These are phyloP conservation scores for Drosophila aff. DNA, from an alignment of 1,140 invertebrate genomes.

Conservation along the genomic window DNA sequence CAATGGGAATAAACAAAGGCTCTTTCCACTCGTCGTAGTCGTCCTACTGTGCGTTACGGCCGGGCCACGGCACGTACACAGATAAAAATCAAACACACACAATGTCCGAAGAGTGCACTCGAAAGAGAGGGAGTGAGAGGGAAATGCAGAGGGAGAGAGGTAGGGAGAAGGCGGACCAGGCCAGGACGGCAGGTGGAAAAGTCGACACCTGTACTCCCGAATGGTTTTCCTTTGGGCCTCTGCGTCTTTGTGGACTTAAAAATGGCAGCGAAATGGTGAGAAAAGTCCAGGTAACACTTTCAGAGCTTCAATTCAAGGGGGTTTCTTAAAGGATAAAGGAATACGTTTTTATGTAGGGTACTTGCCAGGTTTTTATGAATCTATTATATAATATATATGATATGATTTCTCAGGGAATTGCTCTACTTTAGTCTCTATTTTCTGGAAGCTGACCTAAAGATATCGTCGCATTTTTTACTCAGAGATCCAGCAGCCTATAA, in stretches of 20 bases:
- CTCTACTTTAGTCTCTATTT: no score
- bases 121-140: conserved; percentile 1
- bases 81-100: conserved; percentile 76
- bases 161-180: no score
- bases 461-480: not conserved
- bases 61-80: conserved; percentile 65
- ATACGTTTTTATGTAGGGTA: not conserved
- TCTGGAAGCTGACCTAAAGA: not conserved
- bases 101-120: conserved; percentile 55
- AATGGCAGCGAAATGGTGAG: conserved; percentile 1
- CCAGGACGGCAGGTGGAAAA: conserved; percentile 8
- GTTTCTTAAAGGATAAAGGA: not conserved
- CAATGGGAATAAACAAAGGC: not conserved
- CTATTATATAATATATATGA: no score
- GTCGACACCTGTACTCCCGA: conserved; percentile 31
- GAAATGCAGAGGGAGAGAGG: not conserved
- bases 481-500: not conserved
- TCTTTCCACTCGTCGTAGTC: not conserved
- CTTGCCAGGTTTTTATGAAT: no score
- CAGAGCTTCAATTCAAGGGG: not conserved
- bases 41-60: conserved; percentile 53
- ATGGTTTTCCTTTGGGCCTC: conserved; percentile 6
- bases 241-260: conserved; percentile 6
- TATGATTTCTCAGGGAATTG: not conserved
- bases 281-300: not conserved